Evolutionary conservation across 2,888 invertebrate genomes (phyloP).

Genomic region (Orthonevra nobilis): DNA sequence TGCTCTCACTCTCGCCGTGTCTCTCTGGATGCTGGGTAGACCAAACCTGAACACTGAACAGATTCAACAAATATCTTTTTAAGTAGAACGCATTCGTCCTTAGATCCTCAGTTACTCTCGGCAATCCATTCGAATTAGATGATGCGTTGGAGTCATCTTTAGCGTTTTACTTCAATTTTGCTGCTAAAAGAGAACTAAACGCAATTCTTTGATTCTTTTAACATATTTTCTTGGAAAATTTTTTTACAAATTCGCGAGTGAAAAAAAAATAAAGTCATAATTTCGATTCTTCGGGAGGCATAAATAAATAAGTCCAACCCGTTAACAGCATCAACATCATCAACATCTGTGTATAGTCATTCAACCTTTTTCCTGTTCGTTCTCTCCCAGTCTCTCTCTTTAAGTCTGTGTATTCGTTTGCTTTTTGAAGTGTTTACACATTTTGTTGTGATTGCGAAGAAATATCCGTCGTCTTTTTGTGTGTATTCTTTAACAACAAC

Average conservation of each 20-base stretch:
- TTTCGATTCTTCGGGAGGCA: too few species aligned
- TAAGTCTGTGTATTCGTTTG: too few species aligned
- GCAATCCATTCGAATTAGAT: constrained; percentile 62
- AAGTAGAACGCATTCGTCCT: constrained; percentile 52
- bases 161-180: constrained; percentile 7
- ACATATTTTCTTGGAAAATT: too few species aligned
- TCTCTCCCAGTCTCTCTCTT: too few species aligned
- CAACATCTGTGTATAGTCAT: constrained; percentile 46
- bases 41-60: too few species aligned
- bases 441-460: constrained; percentile 66
- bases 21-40: constrained; percentile 36
- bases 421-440: constrained; percentile 61
- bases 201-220: too few species aligned
- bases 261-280: not conserved
- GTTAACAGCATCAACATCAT: constrained; percentile 39
- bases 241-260: too few species aligned
- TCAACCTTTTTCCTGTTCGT: constrained; percentile 33
- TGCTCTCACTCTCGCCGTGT: not conserved
- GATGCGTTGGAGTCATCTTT: constrained; percentile 33
- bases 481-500: constrained; percentile 1
- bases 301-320: too few species aligned
- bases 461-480: constrained; percentile 17
- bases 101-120: constrained; percentile 64
- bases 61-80: constrained; percentile 69
- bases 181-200: too few species aligned